Evolutionary conservation across 2,797 vertebrate species (phyloP).

Genomic region (Ctenosaura bakeri): DNA sequence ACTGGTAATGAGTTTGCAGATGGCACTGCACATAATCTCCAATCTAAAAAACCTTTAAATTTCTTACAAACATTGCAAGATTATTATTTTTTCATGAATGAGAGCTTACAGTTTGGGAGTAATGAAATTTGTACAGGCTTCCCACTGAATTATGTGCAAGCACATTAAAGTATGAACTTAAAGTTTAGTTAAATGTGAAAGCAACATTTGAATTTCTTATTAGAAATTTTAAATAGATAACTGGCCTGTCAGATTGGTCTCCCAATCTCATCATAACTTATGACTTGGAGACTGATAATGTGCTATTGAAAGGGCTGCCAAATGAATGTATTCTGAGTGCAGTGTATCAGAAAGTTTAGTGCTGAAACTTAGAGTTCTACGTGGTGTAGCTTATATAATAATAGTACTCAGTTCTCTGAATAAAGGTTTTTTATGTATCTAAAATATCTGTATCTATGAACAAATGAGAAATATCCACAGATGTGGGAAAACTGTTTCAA

Average conservation of each 20-base stretch:
- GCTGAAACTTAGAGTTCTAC: neutral
- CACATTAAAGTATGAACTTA: conserved; percentile 29
- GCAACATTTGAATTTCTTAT: conserved; percentile 41
- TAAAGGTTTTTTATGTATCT: neutral
- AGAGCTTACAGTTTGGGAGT: conserved; percentile 32
- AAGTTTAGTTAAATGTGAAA: conserved; percentile 47
- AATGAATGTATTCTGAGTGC: neutral
- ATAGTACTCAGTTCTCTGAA: neutral
- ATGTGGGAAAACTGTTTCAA: neutral
- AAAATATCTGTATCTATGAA: neutral
- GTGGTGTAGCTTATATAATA: neutral
- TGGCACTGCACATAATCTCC: conserved; percentile 48
- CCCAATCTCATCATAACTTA: conserved; percentile 17
- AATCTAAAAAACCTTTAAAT: neutral
- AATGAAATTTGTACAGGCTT: conserved; percentile 41
- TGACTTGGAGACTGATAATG: neutral
- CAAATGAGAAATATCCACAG: neutral
- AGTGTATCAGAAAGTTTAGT: neutral
- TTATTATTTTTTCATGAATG: conserved; percentile 43
- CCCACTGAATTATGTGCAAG: conserved; percentile 44
- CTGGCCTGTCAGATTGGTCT: neutral
- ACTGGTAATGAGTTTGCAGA: conserved; percentile 38
- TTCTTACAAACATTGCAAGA: conserved; percentile 7
- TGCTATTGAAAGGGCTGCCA: neutral
- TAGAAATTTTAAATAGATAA: conserved; percentile 19